Evolutionary conservation across 2,113 vertebrate genomes (phyloP).

Genomic region (Ptilorrhoa leucosticta): DNA sequence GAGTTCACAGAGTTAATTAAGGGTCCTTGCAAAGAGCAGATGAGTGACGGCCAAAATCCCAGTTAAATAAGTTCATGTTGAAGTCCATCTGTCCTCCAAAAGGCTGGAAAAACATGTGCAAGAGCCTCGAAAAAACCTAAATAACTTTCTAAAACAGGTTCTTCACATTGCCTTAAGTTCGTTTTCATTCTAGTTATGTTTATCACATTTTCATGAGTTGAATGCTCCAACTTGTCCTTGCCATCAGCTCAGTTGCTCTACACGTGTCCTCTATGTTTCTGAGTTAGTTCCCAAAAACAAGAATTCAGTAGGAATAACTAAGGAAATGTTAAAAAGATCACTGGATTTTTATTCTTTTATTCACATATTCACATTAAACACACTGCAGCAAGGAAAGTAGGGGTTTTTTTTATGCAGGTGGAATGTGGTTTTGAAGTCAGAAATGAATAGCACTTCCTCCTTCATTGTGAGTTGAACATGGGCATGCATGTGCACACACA

Average conservation of each 20-base stretch:
- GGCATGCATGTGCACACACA: accelerated
- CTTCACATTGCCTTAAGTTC: neutral
- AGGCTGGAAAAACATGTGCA: neutral
- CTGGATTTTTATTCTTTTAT: neutral
- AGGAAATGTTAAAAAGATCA: neutral
- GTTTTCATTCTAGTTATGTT: neutral
- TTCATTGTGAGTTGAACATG: neutral
- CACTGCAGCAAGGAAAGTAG: neutral
- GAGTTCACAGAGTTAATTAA: neutral
- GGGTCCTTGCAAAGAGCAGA: neutral
- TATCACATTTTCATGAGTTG: neutral
- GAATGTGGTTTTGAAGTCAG: neutral
- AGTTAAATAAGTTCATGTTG: neutral
- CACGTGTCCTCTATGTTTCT: neutral
- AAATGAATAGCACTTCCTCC: neutral
- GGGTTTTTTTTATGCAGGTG: neutral
- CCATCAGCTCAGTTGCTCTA: neutral
- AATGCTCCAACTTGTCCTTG: neutral
- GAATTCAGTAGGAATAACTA: neutral
- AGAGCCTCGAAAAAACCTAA: neutral
- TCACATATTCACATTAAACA: neutral
- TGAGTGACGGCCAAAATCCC: neutral
- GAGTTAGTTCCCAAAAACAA: neutral
- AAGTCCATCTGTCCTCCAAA: neutral
- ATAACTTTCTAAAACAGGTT: neutral